A percentile compares a stretch with the other conserved stretches of the same genome.
phyloP scores from a whole-genome alignment of 2,888 invertebrate genomes.

The Pachydiplax longipennis region DNA sequence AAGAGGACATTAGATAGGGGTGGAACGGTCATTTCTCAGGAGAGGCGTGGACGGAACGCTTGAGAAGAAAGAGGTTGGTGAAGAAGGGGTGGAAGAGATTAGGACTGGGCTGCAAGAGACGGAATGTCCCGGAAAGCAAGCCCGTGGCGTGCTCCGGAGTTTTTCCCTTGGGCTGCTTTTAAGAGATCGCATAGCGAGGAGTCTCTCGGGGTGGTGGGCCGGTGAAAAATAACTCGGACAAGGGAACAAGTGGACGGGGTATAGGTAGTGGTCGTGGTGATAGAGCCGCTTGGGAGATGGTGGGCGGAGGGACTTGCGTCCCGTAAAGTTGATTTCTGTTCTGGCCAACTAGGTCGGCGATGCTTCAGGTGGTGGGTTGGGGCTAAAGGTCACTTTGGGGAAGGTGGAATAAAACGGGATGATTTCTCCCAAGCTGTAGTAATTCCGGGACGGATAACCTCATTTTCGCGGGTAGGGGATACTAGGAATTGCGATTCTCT shows the following conservation, averaged over 20 bases:
- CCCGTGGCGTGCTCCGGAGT: background rate
- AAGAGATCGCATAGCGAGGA: background rate
- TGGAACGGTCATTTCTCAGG: too few species aligned
- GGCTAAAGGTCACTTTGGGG: too few species aligned
- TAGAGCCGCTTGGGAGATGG: background rate
- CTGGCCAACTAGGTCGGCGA: slow-evolving; percentile 24
- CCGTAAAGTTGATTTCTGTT: slow-evolving; percentile 29
- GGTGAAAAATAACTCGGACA: slow-evolving; percentile 22
- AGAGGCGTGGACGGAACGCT: too few species aligned
- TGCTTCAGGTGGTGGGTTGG: background rate
- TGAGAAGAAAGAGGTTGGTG: too few species aligned
- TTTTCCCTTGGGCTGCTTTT: background rate
- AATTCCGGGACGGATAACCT: background rate
- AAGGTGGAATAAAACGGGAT: background rate
- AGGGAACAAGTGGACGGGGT: background rate
- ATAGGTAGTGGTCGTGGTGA: background rate
- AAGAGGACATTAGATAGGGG: too few species aligned
- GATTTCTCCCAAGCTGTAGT: background rate
- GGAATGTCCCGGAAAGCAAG: background rate
- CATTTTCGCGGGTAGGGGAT: background rate
- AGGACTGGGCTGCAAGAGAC: background rate
- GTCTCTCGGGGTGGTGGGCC: background rate
- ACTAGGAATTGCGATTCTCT: background rate
- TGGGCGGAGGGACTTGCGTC: background rate
- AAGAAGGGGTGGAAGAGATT: background rate